Evolutionary conservation across 2,113 vertebrate species (phyloP).

Genomic region (Chloropsis hardwickii): DNA sequence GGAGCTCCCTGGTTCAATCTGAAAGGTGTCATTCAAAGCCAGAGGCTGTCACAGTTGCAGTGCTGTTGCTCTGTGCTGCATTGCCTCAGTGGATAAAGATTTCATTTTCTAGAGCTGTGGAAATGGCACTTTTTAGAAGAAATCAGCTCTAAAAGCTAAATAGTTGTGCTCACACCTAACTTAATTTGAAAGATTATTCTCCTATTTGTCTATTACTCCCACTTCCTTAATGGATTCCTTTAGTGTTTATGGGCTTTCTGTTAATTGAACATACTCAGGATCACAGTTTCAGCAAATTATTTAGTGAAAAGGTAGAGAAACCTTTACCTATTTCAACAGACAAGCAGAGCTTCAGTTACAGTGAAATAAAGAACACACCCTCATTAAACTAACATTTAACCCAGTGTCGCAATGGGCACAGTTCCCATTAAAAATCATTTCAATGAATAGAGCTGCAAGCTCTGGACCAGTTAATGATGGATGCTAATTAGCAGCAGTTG

Average conservation of each 20-base stretch:
- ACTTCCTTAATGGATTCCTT: neutral
- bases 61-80: neutral
- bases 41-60: neutral
- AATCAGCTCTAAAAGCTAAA: neutral
- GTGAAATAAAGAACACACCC: conserved; percentile 29
- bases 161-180: neutral
- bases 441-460: conserved; percentile 43
- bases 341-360: conserved; percentile 15
- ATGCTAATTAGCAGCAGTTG: conserved; percentile 59
- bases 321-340: neutral
- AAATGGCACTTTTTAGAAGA: neutral
- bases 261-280: conserved; percentile 15
- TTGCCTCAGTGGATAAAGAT: neutral
- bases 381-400: conserved; percentile 64
- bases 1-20: neutral
- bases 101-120: neutral
- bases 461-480: conserved; percentile 49
- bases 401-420: neutral
- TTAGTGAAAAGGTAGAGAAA: conserved; percentile 16
- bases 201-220: neutral
- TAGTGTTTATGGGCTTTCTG: neutral
- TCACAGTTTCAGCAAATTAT: conserved; percentile 33
- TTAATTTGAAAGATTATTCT: conserved; percentile 11
- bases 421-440: conserved; percentile 46
- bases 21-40: neutral